Percentiles rank a stretch among this genome's conserved stretches.
Conservation (phyloP, 2,888 invertebrate species). For the Biston stratarius region DNA sequence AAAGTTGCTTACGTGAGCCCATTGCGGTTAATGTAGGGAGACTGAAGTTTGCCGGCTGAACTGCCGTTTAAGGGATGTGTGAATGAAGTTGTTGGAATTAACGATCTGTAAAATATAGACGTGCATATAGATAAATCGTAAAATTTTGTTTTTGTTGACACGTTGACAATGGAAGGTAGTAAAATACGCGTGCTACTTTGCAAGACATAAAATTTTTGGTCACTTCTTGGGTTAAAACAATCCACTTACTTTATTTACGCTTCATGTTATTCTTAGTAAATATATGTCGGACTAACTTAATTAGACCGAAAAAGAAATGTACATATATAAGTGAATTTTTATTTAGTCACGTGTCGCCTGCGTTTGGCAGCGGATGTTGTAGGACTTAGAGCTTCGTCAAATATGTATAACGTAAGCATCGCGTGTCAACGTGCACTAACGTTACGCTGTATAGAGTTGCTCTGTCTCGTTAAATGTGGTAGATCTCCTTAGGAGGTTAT, state of each 20-base stretch:
- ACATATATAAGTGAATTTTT: too few species aligned
- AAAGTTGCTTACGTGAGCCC: conserved; percentile 54
- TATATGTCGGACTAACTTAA: too few species aligned
- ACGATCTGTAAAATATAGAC: conserved; percentile 25
- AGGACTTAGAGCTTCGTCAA: too few species aligned
- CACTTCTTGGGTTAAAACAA: not conserved
- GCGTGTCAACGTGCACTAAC: too few species aligned
- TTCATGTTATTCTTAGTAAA: too few species aligned
- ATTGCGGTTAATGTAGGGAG: conserved; percentile 47
- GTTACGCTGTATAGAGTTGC: too few species aligned
- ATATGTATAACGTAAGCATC: too few species aligned
- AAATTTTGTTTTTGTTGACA: conserved; percentile 28
- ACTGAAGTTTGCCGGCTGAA: conserved; percentile 29
- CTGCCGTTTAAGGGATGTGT: conserved; percentile 29
- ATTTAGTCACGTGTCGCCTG: too few species aligned
- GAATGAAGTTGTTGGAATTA: conserved; percentile 28
- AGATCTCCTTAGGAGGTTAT: too few species aligned
- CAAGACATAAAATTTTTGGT: not conserved
- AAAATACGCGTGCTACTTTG: not conserved
- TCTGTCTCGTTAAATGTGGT: too few species aligned
- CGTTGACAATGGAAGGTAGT: conserved; percentile 7
- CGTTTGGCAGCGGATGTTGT: too few species aligned
- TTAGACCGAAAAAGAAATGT: too few species aligned
- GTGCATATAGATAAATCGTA: conserved; percentile 12
- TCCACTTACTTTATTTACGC: not conserved